A percentile compares a stretch with the other conserved stretches of the same genome.
Conservation (phyloP, 1,140 invertebrate genomes). For the Drosophila leontia region DNA sequence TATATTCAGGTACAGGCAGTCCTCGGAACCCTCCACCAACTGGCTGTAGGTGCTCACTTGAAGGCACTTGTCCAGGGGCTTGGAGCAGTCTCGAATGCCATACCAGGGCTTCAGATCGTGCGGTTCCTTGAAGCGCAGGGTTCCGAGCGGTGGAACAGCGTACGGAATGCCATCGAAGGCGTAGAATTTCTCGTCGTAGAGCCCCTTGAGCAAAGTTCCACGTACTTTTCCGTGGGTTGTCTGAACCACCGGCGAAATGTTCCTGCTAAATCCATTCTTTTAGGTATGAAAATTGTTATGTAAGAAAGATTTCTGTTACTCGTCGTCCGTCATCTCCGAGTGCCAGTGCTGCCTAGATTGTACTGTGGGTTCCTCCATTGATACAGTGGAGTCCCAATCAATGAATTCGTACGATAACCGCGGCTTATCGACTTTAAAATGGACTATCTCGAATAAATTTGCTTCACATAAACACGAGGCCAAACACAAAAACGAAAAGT, state of each 20-base stretch:
- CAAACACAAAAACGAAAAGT: too few relatives aligned
- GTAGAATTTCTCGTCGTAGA: constrained; percentile 68
- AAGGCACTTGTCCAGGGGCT: constrained; percentile 56
- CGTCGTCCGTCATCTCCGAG: constrained; percentile 38
- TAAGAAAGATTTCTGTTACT: constrained; percentile 23
- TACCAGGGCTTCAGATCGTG: constrained; percentile 50
- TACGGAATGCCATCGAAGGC: constrained; percentile 82
- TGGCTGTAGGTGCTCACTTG: constrained; percentile 44
- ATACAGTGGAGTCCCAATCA: constrained; percentile 4
- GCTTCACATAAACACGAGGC: neutral
- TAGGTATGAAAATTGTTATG: neutral
- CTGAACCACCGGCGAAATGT: constrained; percentile 47
- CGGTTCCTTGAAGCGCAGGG: constrained; percentile 87
- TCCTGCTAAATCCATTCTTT: constrained; percentile 16
- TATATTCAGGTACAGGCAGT: constrained; percentile 85
- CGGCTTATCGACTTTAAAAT: constrained; percentile 33
- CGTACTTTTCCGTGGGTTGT: constrained; percentile 62
- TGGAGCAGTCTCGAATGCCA: constrained; percentile 56
- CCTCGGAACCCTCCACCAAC: constrained; percentile 82
- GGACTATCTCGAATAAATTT: constrained; percentile 28
- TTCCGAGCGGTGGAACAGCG: constrained; percentile 87
- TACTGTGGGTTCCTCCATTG: constrained; percentile 13
- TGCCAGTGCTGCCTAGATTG: neutral
- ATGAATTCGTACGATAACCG: constrained; percentile 24
- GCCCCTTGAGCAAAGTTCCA: constrained; percentile 40